Conservation (phyloP, 2,113 vertebrate species). For the Campylomormyrus numenius region DNA sequence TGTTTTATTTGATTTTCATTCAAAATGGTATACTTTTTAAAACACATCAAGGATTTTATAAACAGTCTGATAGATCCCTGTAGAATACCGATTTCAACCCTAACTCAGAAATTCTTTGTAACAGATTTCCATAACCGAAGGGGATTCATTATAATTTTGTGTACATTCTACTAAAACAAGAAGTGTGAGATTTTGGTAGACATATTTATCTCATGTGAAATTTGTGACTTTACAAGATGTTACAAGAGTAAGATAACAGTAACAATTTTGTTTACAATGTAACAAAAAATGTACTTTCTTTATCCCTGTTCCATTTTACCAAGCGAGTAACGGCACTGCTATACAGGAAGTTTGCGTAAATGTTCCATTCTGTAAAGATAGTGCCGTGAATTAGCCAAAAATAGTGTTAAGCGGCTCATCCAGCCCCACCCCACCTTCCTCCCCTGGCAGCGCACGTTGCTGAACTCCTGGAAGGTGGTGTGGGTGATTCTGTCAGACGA, state of each 20-base stretch:
- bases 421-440: neutral
- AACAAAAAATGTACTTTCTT: neutral
- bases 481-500: slow-evolving; percentile 91
- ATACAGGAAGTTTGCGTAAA: neutral
- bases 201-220: neutral
- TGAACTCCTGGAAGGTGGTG: slow-evolving; percentile 86
- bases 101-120: neutral
- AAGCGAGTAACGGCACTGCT: neutral
- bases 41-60: neutral
- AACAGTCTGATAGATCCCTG: neutral
- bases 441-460: slow-evolving; percentile 71
- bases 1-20: neutral
- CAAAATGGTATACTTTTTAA: neutral
- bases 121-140: neutral
- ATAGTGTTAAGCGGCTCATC: neutral
- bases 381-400: neutral
- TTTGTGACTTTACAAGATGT: neutral
- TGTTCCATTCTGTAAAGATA: neutral
- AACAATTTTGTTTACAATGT: neutral
- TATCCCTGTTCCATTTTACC: neutral
- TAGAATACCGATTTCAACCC: neutral
- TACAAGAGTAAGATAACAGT: neutral
- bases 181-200: neutral
- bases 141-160: neutral
- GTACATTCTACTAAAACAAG: neutral